These are phyloP conservation scores for Hippopotamus amphibius DNA, from an alignment of 2,113 vertebrate genomes.

Conservation along the genomic window DNA sequence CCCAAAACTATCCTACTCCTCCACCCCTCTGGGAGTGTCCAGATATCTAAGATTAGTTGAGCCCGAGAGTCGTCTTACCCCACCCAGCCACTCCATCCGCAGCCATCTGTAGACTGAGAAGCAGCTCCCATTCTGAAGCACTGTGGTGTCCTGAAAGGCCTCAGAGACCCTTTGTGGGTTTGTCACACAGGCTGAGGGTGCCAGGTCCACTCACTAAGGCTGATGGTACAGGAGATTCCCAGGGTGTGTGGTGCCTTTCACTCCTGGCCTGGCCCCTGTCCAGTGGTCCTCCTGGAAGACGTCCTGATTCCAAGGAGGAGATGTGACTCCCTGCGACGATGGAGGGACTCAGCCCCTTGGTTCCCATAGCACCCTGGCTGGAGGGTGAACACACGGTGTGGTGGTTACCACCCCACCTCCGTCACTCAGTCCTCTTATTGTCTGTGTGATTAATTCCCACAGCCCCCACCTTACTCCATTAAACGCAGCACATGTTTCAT, in stretches of 20 bases:
- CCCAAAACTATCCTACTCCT: conserved; percentile 51
- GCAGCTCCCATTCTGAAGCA: background rate
- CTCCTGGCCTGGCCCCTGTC: background rate
- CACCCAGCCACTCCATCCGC: conserved; percentile 54
- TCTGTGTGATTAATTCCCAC: background rate
- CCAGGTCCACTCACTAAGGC: background rate
- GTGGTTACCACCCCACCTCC: background rate
- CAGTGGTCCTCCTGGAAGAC: conserved; percentile 4
- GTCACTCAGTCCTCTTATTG: background rate
- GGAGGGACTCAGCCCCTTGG: background rate
- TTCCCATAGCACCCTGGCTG: background rate
- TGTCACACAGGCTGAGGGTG: background rate
- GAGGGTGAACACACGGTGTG: background rate
- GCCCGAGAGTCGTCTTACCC: conserved; percentile 53
- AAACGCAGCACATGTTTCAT: background rate
- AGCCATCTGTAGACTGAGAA: conserved; percentile 49
- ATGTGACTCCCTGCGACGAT: background rate
- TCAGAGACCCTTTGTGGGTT: background rate
- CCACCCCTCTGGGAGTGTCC: conserved; percentile 73
- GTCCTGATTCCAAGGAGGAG: background rate
- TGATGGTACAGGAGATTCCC: background rate
- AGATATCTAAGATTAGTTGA: conserved; percentile 73
- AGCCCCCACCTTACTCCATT: background rate
- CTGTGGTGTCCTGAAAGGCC: background rate
- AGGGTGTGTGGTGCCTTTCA: background rate